These are phyloP conservation scores for Pelodytes ibericus DNA, from an alignment of 2,797 vertebrate species.

Conservation along the genomic window DNA sequence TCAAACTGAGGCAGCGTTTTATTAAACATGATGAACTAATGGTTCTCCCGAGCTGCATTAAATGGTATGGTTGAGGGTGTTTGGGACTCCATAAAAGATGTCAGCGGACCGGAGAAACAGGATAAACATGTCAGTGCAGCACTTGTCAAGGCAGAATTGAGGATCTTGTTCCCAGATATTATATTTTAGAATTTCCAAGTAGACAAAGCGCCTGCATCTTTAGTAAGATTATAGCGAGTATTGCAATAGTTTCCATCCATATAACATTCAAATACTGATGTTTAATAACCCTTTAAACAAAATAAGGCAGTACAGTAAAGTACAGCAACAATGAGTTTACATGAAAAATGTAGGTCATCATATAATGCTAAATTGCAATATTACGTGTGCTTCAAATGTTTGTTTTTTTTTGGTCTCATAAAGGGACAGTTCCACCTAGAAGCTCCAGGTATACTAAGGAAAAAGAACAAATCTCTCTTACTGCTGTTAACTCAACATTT, in stretches of 20 bases:
- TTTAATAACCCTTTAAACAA: constrained; percentile 24
- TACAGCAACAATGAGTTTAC: not conserved
- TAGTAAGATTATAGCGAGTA: not conserved
- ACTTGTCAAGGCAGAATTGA: constrained; percentile 14
- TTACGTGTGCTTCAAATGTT: no score
- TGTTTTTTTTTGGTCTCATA: no score
- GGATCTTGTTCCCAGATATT: constrained; percentile 10
- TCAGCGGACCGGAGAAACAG: constrained; percentile 14
- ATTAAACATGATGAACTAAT: not conserved
- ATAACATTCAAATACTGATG: constrained; percentile 15
- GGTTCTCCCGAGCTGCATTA: not conserved
- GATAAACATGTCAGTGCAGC: constrained; percentile 25
- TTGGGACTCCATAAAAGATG: not conserved
- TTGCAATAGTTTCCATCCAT: not conserved
- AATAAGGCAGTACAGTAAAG: not conserved
- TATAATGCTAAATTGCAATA: no score
- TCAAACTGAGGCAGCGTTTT: not conserved
- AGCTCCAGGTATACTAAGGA: no score
- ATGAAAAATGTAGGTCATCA: not conserved
- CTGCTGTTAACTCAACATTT: no score
- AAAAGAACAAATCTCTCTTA: no score
- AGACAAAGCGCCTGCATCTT: not conserved
- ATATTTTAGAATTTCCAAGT: constrained; percentile 35
- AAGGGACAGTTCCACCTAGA: no score
- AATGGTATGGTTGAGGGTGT: not conserved